These are phyloP conservation scores for Brenthis hecate DNA, from an alignment of 2,888 invertebrate genomes.

Conservation along the genomic window DNA sequence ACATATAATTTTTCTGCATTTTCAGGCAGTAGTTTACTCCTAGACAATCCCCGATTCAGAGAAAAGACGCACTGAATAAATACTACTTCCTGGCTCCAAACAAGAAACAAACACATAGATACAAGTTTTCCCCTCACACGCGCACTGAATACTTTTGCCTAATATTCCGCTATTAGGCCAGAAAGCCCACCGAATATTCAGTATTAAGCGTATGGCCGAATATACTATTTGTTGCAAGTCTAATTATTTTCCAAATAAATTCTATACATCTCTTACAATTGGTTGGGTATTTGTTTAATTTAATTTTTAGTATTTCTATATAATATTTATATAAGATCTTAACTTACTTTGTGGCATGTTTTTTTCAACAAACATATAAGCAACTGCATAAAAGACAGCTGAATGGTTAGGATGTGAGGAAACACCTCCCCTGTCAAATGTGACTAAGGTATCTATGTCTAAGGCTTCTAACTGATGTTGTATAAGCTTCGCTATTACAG, in stretches of 20 bases:
- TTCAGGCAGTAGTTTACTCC: too few species aligned
- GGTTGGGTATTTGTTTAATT: background rate
- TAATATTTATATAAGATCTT: background rate
- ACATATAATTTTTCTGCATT: too few species aligned
- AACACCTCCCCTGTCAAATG: conserved; percentile 97
- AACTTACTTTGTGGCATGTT: conserved; percentile 88
- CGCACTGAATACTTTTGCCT: too few species aligned
- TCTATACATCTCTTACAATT: background rate
- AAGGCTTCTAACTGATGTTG: conserved; percentile 85
- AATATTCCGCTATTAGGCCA: too few species aligned
- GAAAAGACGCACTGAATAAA: too few species aligned
- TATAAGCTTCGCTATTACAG: conserved; percentile 70
- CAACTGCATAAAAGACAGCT: conserved; percentile 91
- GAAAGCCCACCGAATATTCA: too few species aligned
- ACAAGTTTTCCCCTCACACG: too few species aligned
- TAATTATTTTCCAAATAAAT: background rate
- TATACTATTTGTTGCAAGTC: too few species aligned
- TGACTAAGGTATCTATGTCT: conserved; percentile 92
- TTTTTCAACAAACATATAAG: conserved; percentile 89
- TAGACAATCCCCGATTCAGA: too few species aligned
- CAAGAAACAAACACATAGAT: too few species aligned
- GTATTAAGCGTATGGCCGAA: too few species aligned
- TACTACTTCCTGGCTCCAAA: too few species aligned
- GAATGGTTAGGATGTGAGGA: conserved; percentile 96
- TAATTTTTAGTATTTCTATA: background rate